Evolutionary conservation across 1,140 invertebrate species (phyloP), one percentile per base, ranked within the genome.

Genomic region (Drosophila trapezifrons): DNA sequence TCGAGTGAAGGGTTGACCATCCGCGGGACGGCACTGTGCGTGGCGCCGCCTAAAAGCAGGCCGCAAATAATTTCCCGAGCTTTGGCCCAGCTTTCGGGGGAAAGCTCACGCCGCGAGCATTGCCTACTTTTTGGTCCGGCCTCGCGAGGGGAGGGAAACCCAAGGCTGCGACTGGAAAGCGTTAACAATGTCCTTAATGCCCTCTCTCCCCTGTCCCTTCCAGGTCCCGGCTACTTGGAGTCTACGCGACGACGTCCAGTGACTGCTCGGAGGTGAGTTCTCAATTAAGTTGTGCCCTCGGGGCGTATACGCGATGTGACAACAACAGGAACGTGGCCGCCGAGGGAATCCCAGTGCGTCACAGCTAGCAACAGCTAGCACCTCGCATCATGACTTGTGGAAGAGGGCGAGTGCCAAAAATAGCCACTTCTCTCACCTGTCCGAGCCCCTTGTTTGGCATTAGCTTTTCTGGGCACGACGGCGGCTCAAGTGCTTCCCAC

Each of bases 371-470:
- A 54, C 18, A 8, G 15, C 51, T 54, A 55, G 43, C 66, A 71
- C 69, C 66, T 58, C 51, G 52, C 52, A 64, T 20, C 37, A 47
- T 57, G 67, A 71, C 67, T 71, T 47, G 64, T 43, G 49, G 18
- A 70, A 57, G 43, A 71, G 40, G 64, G 38, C 65, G 51, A 57
- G 35, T 70, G 67, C 69, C 69, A 72, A 72, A 72, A 72, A 72
- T 72, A 72, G 69, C 22, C 69, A 27, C 51, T 72, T 43, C 65
- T 58, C 69, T 72, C 69, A 72, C 54, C 67, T 38, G 52, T 57
- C 65, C 69, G 66, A 72, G 66, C 66, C 69, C 65, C 69, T 71
- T 70, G 64, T 70, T 70, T 35, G 59, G 60, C 49, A 17, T 12
- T 22, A 17, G 35, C 15, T 60, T 46, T 25, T 13, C 58, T 60